phyloP scores from a whole-genome alignment of 1,140 invertebrate genomes.

The Diorhabda sublineata region DNA sequence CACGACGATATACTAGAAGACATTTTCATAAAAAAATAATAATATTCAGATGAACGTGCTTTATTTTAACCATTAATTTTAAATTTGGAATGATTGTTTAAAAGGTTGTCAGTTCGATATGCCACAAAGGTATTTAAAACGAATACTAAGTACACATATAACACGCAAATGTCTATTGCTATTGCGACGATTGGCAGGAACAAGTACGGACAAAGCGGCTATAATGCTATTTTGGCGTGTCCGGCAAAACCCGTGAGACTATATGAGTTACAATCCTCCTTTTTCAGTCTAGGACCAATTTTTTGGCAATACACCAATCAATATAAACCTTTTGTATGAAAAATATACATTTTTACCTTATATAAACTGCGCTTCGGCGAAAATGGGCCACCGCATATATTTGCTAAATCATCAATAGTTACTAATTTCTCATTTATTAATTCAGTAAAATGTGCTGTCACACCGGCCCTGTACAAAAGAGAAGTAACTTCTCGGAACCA shows the following conservation, averaged over 20 bases:
- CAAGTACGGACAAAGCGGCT: slow-evolving; percentile 46
- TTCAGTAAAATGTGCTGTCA: too few relatives aligned
- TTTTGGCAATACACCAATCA: not conserved
- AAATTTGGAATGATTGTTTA: not conserved
- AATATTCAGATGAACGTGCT: too few relatives aligned
- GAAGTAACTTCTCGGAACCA: too few relatives aligned
- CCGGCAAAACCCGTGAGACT: slow-evolving; percentile 29
- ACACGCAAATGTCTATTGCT: slow-evolving; percentile 44
- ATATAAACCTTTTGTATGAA: too few relatives aligned
- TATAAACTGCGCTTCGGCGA: too few relatives aligned
- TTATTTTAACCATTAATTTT: too few relatives aligned
- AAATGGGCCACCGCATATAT: not conserved
- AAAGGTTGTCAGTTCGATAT: not conserved
- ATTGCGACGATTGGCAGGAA: slow-evolving; percentile 46
- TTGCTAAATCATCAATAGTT: too few relatives aligned
- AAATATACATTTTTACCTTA: too few relatives aligned
- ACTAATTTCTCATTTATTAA: too few relatives aligned
- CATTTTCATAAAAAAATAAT: too few relatives aligned
- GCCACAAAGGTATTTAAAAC: slow-evolving; percentile 15
- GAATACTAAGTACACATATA: slow-evolving; percentile 33
- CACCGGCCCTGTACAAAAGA: too few relatives aligned
- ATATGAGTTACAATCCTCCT: slow-evolving; percentile 11
- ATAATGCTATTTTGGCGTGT: slow-evolving; percentile 36
- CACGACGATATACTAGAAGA: too few relatives aligned
- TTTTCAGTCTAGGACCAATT: not conserved